Base-by-base conservation (phyloP, 2,888 invertebrate genomes). In the Amiota communis region DNA sequence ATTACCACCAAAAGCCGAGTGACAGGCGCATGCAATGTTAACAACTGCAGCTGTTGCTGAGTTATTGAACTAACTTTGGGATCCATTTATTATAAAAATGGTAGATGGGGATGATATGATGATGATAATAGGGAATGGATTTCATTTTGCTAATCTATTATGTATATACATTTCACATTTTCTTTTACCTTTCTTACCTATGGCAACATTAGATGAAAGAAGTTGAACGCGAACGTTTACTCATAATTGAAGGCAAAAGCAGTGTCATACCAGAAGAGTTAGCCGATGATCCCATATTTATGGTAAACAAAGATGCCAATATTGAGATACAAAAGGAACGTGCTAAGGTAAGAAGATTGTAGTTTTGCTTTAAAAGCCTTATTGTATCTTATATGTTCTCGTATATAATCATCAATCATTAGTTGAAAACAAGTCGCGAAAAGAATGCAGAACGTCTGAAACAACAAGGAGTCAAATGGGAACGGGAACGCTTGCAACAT, bases 201-300 rank as follows among this genome's bases (percentile, higher is more conserved):
- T 10, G 12, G 1, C 1, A 36, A 53, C 36, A 53, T 20, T 79
- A 92, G 92, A 88, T 88, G 53, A 91, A 91, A 79, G 93, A 93
- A 87, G 89, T 92, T 79, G 92, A 92, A 86, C 90, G 93, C 56
- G 92, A 93, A 76, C 93, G 93, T 77, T 91, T 91, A 81, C 87
- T 93, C 78, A 92, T 93, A 71, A 90, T 93, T 59, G 91, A 91
- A 76, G 93, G 93, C 48, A 91, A 91, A 80, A 91, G 92, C 48
- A 89, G 91, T 78, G 90, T 92, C 73, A 92, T 92, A 74, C 92
- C 93, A 0, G 87, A 90, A 15, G 92, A 92, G 82, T 90, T 93
- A 87, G 90, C 91, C n/a, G 89, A 91, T 75, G 93, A 93, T 90
- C 93, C 93, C 13, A 91, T 93, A 8, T 92, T 93, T 87, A 89